Evolutionary conservation across 2,113 vertebrate species (phyloP).

Genomic region (Xiphophorus hellerii): DNA sequence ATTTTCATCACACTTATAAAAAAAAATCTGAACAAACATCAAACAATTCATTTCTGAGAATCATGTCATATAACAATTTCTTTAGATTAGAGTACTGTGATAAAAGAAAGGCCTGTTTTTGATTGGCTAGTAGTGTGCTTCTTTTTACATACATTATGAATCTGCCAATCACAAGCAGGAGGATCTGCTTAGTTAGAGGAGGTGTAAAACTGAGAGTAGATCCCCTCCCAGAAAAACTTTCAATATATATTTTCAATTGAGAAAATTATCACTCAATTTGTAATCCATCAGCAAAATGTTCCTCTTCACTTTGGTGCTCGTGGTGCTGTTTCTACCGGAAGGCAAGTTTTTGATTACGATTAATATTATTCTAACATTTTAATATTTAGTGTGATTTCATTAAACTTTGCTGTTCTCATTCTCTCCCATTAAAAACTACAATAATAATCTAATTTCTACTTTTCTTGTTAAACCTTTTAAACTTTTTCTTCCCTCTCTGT

Average conservation of each 20-base stretch:
- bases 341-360: slow-evolving; percentile 31
- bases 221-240: background rate
- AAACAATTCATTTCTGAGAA: too few species aligned
- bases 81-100: too few species aligned
- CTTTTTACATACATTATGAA: too few species aligned
- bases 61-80: too few species aligned
- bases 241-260: background rate
- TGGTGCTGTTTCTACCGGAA: slow-evolving; percentile 45
- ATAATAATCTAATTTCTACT: background rate
- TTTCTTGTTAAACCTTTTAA: background rate
- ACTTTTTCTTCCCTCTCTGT: background rate
- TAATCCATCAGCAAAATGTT: slow-evolving; percentile 32
- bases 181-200: slow-evolving; percentile 10
- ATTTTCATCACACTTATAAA: too few species aligned
- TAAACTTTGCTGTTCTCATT: too few species aligned
- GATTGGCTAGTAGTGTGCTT: too few species aligned
- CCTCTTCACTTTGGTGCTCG: slow-evolving; percentile 36
- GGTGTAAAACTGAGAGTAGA: background rate
- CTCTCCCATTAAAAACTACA: background rate
- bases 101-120: too few species aligned
- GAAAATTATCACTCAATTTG: background rate
- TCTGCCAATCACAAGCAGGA: too few species aligned
- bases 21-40: too few species aligned
- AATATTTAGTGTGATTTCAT: background rate
- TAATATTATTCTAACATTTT: background rate